Conservation (phyloP, 30 jellyfish, hydroid and myxozoan genomes). For the Turritopsis dohrnii region DNA sequence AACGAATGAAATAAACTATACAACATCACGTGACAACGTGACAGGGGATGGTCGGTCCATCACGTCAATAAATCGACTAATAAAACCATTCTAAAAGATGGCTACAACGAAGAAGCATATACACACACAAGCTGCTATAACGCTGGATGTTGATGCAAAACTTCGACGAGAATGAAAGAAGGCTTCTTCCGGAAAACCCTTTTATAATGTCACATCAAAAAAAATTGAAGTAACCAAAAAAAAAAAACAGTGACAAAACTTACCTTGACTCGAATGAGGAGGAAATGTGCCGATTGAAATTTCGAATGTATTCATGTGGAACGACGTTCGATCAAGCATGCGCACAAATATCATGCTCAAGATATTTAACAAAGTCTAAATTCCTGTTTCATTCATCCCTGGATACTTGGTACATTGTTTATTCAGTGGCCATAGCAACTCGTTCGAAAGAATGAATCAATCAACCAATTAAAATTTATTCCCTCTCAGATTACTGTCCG, state of each 20-base stretch:
- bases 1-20: not conserved
- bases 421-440: not conserved
- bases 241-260: not conserved
- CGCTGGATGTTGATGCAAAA: too few species aligned
- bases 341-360: not conserved
- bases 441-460: not conserved
- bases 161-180: not conserved
- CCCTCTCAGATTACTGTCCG: too few species aligned
- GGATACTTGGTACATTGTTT: not conserved
- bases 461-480: not conserved
- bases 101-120: too few species aligned
- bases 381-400: not conserved
- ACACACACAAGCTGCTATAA: too few species aligned
- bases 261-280: not conserved
- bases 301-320: not conserved
- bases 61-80: too few species aligned
- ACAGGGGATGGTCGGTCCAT: too few species aligned
- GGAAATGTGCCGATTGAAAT: not conserved
- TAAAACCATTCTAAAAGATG: too few species aligned
- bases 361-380: not conserved
- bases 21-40: too few species aligned
- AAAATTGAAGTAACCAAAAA: too few species aligned
- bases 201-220: too few species aligned
- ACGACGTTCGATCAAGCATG: not conserved
- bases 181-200: too few species aligned